Percentiles rank a stretch among this genome's conserved stretches.
phyloP scores from a whole-genome alignment of 1,140 invertebrate species.

The Mylabris phalerata region DNA sequence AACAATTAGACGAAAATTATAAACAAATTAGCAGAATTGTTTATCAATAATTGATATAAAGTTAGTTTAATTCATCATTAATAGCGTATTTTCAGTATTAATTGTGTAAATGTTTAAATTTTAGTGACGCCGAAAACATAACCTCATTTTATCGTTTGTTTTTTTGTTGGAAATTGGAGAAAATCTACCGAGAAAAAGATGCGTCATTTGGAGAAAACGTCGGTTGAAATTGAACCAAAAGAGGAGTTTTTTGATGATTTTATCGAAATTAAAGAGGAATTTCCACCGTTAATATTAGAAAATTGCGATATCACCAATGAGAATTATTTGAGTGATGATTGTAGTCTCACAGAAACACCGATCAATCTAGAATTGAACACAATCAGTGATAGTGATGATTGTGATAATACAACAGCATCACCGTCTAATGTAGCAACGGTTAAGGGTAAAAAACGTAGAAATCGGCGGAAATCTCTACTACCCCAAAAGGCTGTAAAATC shows the following conservation, averaged over 20 bases:
- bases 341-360: not conserved
- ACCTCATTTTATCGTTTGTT: too few relatives aligned
- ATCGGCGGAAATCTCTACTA: constrained; percentile 2
- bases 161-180: too few relatives aligned
- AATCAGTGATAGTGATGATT: not conserved
- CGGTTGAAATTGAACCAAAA: not conserved
- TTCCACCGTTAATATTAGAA: constrained; percentile 3
- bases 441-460: not conserved
- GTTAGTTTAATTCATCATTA: too few relatives aligned
- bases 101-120: too few relatives aligned
- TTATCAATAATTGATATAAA: too few relatives aligned
- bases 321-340: constrained; percentile 7
- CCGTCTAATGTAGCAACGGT: not conserved
- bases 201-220: constrained; percentile 1
- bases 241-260: constrained; percentile 6
- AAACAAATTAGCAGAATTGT: too few relatives aligned
- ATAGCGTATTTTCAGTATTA: too few relatives aligned
- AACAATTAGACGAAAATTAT: too few relatives aligned
- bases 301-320: constrained; percentile 1
- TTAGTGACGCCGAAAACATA: too few relatives aligned
- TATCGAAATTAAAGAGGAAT: constrained; percentile 8
- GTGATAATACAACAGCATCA: not conserved
- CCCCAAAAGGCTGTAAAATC: constrained; percentile 3
- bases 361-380: constrained; percentile 5
- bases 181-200: constrained; percentile 2